Evolutionary conservation across 2,888 invertebrate species (phyloP), one percentile per base, ranked within the genome.

Genomic region (Idaea straminata): DNA sequence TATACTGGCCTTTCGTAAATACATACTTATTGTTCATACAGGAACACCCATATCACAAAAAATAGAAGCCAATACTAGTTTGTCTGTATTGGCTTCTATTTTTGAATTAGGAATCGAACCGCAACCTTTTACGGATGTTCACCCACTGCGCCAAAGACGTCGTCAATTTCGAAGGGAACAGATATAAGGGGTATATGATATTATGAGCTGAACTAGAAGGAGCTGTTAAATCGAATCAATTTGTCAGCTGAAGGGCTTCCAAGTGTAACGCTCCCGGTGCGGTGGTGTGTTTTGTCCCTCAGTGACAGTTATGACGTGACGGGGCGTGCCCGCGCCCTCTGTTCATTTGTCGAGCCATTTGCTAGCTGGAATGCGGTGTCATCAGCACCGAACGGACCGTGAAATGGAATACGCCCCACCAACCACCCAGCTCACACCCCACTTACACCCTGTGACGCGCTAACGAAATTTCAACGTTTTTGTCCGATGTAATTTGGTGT

Each of bases 271-370:
- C 71, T 67, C 69, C 74, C 58, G 5, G 58, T 59, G 76, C 75
- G 75, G 62, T 66, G 71, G 76, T 68, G 74, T 76, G 71, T 81
- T 79, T 80, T 77, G 74, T 79, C 79, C 77, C 74, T 74, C 77
- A 78, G 83, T 85, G 89, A 87, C 90, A 88, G 90, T 92, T 92
- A 92, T 92, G 92, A 92, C 88, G 83, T 76, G 74, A 77, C 77
- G 78, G 89, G 92, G 92, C 92, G 92, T 89, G 90, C 80, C 86
- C 82, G 79, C 86, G 84, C 87, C 87, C 88, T 86, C 86, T 78
- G 81, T 92, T 89, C 91, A 91, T 92, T 92, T 91, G 91, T 85
- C 91, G 92, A 90, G 82, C 92, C 92, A 92, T 92, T 92, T 92
- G 90, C 83, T 83, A 81, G 76, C 72, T 76, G 92, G 92, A 91